Conservation (phyloP, 2,113 vertebrate species). For the Eublepharis macularius region DNA sequence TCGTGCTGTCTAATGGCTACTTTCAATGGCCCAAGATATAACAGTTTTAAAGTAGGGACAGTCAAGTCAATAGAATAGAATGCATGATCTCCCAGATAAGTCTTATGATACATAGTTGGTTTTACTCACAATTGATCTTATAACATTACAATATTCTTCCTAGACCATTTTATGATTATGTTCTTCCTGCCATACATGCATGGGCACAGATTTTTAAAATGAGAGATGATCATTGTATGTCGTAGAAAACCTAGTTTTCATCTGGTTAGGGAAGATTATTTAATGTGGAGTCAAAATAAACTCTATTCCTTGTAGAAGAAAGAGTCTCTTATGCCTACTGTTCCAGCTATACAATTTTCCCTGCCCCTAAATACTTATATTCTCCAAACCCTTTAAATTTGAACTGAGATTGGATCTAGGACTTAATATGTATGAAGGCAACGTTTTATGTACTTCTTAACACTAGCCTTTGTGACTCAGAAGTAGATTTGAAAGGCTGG, state of each 20-base stretch:
- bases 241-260: neutral
- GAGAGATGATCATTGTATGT: neutral
- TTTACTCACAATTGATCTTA: neutral
- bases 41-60: neutral
- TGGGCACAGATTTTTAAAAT: neutral
- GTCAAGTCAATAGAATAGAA: neutral
- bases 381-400: neutral
- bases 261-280: neutral
- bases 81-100: neutral
- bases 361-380: neutral
- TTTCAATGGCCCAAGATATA: neutral
- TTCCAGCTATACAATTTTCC: neutral
- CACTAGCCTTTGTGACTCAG: neutral
- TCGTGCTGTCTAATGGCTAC: neutral
- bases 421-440: neutral
- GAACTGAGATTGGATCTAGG: too few species aligned
- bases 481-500: neutral
- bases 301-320: neutral
- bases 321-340: neutral
- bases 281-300: neutral
- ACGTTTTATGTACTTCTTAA: neutral
- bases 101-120: neutral
- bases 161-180: neutral
- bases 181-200: neutral
- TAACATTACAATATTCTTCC: neutral